These are phyloP conservation scores for Pao palembangensis DNA, from an alignment of 2,113 vertebrate species.

Conservation along the genomic window DNA sequence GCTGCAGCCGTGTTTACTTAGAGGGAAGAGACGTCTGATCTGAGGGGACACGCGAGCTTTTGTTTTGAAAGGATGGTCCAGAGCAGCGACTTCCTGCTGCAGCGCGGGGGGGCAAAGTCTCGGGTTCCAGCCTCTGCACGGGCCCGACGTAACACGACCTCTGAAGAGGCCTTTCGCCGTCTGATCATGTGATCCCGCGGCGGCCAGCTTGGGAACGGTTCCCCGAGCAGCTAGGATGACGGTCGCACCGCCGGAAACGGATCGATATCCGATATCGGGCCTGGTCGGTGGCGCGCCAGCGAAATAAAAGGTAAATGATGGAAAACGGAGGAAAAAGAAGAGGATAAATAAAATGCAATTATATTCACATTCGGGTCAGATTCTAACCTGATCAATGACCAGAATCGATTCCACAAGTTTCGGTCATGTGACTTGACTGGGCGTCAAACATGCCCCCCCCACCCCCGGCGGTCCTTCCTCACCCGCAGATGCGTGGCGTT, in stretches of 20 bases:
- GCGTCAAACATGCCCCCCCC: not conserved
- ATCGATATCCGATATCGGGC: no score
- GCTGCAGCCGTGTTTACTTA: not conserved
- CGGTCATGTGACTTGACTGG: not conserved
- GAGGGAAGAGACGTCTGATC: not conserved
- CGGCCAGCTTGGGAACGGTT: not conserved
- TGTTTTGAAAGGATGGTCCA: no score
- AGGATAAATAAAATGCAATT: not conserved
- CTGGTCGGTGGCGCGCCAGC: no score
- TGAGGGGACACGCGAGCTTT: no score
- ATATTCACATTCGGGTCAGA: no score
- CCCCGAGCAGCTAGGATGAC: not conserved
- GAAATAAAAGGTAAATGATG: not conserved
- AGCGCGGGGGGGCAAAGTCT: not conserved
- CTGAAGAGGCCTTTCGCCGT: not conserved
- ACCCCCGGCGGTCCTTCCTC: slow-evolving; percentile 38
- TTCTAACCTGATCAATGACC: no score
- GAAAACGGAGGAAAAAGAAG: not conserved
- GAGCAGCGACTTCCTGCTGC: no score
- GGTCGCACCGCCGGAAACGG: not conserved
- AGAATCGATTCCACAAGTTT: no score
- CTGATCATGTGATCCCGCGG: not conserved
- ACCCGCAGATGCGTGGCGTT: slow-evolving; percentile 83
- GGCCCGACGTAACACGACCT: not conserved
- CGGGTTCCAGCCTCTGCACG: not conserved